Evolutionary conservation across 2,797 vertebrate genomes (phyloP), one percentile per base, ranked within the genome.

Genomic region (Acestrorhynchus altus): DNA sequence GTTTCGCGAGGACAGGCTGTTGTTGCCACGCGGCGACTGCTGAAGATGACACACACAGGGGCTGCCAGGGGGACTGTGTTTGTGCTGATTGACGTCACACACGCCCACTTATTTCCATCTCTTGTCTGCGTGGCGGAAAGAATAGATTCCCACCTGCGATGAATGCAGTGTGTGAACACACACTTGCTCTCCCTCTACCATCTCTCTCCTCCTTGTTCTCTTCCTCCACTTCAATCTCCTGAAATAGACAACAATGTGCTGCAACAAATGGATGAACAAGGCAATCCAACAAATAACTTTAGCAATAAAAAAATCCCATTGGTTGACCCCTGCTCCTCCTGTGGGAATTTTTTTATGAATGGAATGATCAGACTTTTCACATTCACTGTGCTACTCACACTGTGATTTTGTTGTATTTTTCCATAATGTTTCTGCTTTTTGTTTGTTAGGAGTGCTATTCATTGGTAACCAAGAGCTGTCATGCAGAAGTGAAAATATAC

Each of bases 71-170:
- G 67, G 56, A 70, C 46, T 28, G 61, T 72, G 76, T 72, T 78
- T 66, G 69, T 31, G 28, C 73, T 76, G 78, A 80, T 80, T 76
- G 78, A 80, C 73, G 67, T 80, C 73, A 80, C 67, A 12, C 42
- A 76, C 49, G 31, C 73, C 73, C 59, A 80, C 73, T 71, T 49
- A 16, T 80, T 65, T 80, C 73, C 52, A 76, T 65, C 78, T 76
- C 73, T 71, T 80, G 78, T 70, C 44, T 70, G 28, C 52, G 24
- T 47, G 31, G 57, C 51, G 22, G 51, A 75, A 70, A 80, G 72
- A 76, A 76, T 65, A 65, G 72, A 64, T 80, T 59, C 51, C 72
- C 65, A 74, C 78, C 72, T 80, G 78, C 39, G 20, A 74, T 35
- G 42, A 68, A 39, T 47, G 20, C 13, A 18, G 26, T n/a, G 15